A percentile compares a stretch with the other conserved stretches of the same genome.
Conservation (phyloP, 2,113 vertebrate genomes). For the Actenoides lindsayi region DNA sequence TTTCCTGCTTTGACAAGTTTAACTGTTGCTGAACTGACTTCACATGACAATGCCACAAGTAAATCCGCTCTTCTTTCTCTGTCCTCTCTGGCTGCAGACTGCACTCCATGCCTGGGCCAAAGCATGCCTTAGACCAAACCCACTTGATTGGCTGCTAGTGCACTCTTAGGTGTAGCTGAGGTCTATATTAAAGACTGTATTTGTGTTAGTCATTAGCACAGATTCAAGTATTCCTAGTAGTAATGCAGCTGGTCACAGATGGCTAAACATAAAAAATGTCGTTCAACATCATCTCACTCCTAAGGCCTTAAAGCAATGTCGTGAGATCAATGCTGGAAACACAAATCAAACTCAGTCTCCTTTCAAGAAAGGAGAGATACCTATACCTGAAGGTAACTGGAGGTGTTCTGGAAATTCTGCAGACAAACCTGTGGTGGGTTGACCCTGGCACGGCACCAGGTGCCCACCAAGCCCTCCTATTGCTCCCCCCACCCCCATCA, state of each 20-base stretch:
- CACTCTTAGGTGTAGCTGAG: neutral
- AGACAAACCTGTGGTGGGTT: too few species aligned
- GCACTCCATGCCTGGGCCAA: neutral
- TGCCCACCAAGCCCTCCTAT: too few species aligned
- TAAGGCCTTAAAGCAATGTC: neutral
- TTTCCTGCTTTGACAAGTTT: neutral
- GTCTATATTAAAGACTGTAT: neutral
- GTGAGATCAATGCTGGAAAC: neutral
- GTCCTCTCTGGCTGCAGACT: neutral
- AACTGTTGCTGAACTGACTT: neutral
- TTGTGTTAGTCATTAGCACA: neutral
- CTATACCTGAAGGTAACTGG: neutral
- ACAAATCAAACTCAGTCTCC: neutral
- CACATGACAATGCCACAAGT: neutral
- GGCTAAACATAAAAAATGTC: neutral
- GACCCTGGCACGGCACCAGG: too few species aligned
- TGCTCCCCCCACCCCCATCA: too few species aligned
- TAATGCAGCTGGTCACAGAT: neutral
- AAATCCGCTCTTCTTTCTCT: neutral
- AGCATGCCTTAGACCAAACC: neutral
- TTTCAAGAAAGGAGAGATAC: neutral
- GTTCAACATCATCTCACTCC: neutral
- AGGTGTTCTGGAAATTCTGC: neutral
- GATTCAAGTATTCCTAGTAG: neutral
- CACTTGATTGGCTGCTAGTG: neutral